A percentile compares a stretch with the other conserved stretches of the same genome.
These are phyloP conservation scores for Phataginus tetradactyla DNA, from an alignment of 2,797 vertebrate genomes.

Conservation along the genomic window DNA sequence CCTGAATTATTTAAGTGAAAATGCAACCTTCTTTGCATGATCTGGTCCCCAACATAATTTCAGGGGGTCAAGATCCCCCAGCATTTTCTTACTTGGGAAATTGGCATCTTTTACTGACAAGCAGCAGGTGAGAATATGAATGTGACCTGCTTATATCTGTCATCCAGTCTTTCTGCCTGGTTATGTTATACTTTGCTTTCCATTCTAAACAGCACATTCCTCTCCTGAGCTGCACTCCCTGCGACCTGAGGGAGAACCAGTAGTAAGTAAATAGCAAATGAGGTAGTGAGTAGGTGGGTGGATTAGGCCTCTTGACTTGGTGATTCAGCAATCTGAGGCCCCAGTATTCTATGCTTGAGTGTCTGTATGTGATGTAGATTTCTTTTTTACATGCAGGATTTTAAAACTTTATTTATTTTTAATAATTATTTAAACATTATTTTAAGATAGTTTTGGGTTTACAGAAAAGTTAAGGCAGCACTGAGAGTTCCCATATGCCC, in stretches of 20 bases:
- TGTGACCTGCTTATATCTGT: constrained; percentile 17
- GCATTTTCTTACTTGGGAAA: not conserved
- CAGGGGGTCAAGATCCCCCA: not conserved
- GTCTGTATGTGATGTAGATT: not conserved
- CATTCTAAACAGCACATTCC: not conserved
- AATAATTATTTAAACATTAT: not conserved
- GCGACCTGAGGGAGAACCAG: not conserved
- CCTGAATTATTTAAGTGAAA: constrained; percentile 69
- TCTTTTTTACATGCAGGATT: not conserved
- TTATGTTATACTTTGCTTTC: not conserved
- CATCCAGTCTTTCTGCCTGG: not conserved
- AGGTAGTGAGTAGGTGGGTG: not conserved
- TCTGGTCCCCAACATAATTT: constrained; percentile 9
- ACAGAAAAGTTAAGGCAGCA: not conserved
- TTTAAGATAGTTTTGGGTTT: not conserved
- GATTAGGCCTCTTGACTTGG: not conserved
- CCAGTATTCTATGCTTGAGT: not conserved
- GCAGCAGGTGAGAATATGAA: not conserved
- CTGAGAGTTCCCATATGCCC: not conserved
- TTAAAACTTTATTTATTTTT: not conserved
- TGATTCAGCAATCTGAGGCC: not conserved
- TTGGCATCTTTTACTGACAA: not conserved
- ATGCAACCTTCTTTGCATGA: constrained; percentile 11
- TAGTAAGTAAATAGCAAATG: not conserved
- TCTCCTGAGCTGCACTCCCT: not conserved